phyloP scores from a whole-genome alignment of 35 echinoderm and acorn worm genomes.

The Lytechinus pictus region DNA sequence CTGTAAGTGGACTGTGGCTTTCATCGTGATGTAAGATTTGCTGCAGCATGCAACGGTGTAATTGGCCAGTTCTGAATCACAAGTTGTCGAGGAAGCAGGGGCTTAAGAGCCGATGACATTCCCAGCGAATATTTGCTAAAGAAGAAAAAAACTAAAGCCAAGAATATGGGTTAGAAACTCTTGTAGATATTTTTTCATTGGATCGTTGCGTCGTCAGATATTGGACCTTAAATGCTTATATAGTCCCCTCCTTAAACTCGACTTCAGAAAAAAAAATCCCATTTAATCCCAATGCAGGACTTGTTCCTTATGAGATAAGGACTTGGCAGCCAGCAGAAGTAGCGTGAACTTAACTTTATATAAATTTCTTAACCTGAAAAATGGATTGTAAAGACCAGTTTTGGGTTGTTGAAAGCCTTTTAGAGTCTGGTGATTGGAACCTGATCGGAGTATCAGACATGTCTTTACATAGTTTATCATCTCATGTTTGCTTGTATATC shows the following conservation, averaged over 20 bases:
- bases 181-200: neutral
- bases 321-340: neutral
- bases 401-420: neutral
- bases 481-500: neutral
- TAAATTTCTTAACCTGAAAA: neutral
- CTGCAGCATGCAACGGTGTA: neutral
- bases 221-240: neutral
- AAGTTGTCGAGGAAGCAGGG: conserved; percentile 26
- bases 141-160: neutral
- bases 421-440: neutral
- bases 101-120: conserved; percentile 31
- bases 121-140: neutral
- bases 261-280: neutral
- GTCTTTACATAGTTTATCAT: neutral
- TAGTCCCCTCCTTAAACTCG: neutral
- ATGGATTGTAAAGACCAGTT: neutral
- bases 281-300: neutral
- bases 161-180: neutral
- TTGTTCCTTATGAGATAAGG: neutral
- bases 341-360: neutral
- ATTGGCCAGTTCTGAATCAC: conserved; percentile 31
- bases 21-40: neutral
- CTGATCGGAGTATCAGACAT: neutral
- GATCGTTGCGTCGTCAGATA: neutral
- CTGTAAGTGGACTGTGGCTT: neutral